These are phyloP conservation scores for Endotricha flammealis DNA, from an alignment of 2,888 invertebrate genomes.

Conservation along the genomic window DNA sequence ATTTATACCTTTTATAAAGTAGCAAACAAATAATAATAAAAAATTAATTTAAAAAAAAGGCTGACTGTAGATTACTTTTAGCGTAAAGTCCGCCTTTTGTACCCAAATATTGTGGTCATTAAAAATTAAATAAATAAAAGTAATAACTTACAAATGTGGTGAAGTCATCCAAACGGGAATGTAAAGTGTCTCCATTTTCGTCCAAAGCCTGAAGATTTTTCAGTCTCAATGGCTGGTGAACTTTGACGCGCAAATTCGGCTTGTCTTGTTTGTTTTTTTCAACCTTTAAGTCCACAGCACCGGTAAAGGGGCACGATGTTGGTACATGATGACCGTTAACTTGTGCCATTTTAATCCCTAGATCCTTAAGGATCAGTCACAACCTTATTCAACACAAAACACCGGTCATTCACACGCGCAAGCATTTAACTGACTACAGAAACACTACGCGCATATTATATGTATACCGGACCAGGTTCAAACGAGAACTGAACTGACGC, in stretches of 20 bases:
- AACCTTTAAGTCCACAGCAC: constrained; percentile 40
- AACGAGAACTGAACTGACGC: constrained; percentile 35
- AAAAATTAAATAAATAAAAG: neutral
- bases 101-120: no score
- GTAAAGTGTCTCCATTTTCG: constrained; percentile 52
- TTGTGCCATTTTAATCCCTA: constrained; percentile 38
- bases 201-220: constrained; percentile 46
- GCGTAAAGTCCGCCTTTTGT: no score
- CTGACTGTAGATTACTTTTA: no score
- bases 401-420: constrained; percentile 13
- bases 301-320: constrained; percentile 48
- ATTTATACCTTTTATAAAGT: no score
- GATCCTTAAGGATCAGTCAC: constrained; percentile 27
- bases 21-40: no score
- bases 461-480: constrained; percentile 44
- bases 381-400: constrained; percentile 35
- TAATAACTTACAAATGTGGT: constrained; percentile 49
- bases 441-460: constrained; percentile 58
- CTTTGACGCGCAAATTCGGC: constrained; percentile 53
- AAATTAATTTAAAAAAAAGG: no score
- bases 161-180: constrained; percentile 49
- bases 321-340: constrained; percentile 39
- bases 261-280: constrained; percentile 40
- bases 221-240: constrained; percentile 57
- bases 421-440: constrained; percentile 5